Base-by-base conservation (phyloP, 2,113 vertebrate species). In the Euleptes europaea region DNA sequence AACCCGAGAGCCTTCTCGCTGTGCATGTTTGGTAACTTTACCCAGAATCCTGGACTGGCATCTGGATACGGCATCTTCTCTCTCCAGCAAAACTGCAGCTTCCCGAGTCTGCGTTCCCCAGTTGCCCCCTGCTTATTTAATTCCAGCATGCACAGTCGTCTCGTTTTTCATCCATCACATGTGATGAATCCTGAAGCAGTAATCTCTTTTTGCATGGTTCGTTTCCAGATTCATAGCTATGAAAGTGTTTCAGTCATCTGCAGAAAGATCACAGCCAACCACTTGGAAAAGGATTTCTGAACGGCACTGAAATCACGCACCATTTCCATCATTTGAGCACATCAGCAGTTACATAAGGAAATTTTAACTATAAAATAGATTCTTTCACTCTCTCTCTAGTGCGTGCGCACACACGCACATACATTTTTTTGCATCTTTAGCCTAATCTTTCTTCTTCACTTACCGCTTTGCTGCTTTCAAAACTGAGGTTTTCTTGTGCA, bases 201-300 rank as follows among this genome's bases (percentile, higher is more conserved):
- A 94, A 95, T 94, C 91, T 94, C 91, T 91, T 96, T 95, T 91
- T 93, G 91, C 95, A 96, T 89, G 94, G 90, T 95, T 90, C 85
- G 4, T 40, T 84, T 47, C 88, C 83, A 90, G 70, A 91, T 91
- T 91, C 91, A 92, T 90, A 91, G 83, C 93, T 87, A 80, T 90
- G 87, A 92, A 90, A 76, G 47, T 69, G 28, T 92, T 84, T 86
- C 67, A 3, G 47, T 88, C 88, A 84, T 84, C 87, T 92, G 90
- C 14, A 84, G 73, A 71, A 88, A 47, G 38, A 86, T 86, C 65
- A 3, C 78, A 89, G 86, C 73, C 79, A 40, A 67, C 85, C 6
- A 1, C 63, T 89, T 1, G 21, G 74, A 88, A 28, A 9, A 86
- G 88, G 84, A 23, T 31, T 74, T 88, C 19, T 0, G 49, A 84